Conservation (phyloP, 2,113 vertebrate genomes). For the Podilymbus podiceps region DNA sequence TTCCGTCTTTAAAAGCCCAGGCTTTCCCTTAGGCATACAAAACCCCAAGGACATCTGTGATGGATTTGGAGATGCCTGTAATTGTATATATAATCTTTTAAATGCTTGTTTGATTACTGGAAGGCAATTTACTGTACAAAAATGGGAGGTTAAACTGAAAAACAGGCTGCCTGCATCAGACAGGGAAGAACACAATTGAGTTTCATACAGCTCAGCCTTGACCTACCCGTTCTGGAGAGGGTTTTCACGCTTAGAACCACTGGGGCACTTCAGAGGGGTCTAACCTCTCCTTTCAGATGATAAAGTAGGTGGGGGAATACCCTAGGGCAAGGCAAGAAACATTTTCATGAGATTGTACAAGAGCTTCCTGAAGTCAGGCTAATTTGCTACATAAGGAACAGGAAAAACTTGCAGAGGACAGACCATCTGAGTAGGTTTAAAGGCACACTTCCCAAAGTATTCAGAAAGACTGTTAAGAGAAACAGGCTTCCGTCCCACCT, state of each 20-base stretch:
- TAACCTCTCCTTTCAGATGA: background rate
- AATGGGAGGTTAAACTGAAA: background rate
- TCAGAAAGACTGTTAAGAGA: background rate
- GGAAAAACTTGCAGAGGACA: background rate
- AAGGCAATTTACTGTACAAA: background rate
- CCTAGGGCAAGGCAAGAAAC: background rate
- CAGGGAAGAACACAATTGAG: background rate
- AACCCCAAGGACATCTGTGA: slow-evolving; percentile 21
- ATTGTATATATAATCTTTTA: background rate
- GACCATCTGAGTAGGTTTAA: background rate
- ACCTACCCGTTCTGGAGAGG: background rate
- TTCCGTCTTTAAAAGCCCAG: background rate
- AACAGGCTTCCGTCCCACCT: background rate
- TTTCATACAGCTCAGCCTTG: background rate
- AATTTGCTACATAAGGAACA: background rate
- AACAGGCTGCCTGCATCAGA: background rate
- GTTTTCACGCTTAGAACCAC: background rate
- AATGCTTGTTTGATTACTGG: slow-evolving; percentile 19
- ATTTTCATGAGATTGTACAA: background rate
- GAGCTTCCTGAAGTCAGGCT: background rate
- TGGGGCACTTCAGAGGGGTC: background rate
- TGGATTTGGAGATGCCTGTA: background rate
- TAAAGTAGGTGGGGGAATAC: background rate
- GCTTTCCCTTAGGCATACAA: background rate
- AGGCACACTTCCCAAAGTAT: background rate